Evolutionary conservation across 2,888 invertebrate genomes (phyloP), one percentile per base, ranked within the genome.

Genomic region (Phortica okadai): DNA sequence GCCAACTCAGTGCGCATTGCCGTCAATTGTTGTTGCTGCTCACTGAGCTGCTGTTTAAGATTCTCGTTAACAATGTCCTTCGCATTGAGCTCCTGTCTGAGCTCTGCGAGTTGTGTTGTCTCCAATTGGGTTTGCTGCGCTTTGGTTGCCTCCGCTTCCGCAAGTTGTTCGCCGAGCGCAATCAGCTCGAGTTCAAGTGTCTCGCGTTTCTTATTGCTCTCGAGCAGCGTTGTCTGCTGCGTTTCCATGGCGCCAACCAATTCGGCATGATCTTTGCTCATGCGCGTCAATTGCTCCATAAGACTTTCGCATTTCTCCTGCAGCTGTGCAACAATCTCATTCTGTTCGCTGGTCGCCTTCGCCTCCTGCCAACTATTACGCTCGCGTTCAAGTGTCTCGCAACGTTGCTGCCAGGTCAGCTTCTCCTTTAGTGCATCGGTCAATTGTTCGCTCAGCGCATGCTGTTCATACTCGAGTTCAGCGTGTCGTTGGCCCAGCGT

Each of bases 401-500:
- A 72, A 76, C 89, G 84, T 6, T 85, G 76, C 74, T 92, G 76
- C 58, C 91, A 84, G n/a, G 59, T 89, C 88, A 74, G 91, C 90
- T 5, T 84, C 8, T 78, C 74, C 42, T 87, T 88, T 82, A 92
- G 90, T 3, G 88, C 78, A 1, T 79, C 76, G 33, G 82, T 80
- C 6, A 90, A 78, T 76, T 89, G 81, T 16, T 84, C 82, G 4
- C 80, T 76, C 4, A 87, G 70, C n/a, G 84, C 80, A 11, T 83
- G 82, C 45, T 89, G 89, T 79, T 88, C 88, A 7, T 82, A 78
- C 56, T 88, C 87, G 2, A 90, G 92, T 69, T 91, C 91, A 45
- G 92, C 90, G 8, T 94, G 90, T 81, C 94, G 93, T 67, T 92
- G 92, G 83, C 94, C 93, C 84, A 94, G 92, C 74, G 92, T 93